Evolutionary conservation across 2,888 invertebrate species (phyloP), one percentile per base, ranked within the genome.

Genomic region (Idaea straminata): DNA sequence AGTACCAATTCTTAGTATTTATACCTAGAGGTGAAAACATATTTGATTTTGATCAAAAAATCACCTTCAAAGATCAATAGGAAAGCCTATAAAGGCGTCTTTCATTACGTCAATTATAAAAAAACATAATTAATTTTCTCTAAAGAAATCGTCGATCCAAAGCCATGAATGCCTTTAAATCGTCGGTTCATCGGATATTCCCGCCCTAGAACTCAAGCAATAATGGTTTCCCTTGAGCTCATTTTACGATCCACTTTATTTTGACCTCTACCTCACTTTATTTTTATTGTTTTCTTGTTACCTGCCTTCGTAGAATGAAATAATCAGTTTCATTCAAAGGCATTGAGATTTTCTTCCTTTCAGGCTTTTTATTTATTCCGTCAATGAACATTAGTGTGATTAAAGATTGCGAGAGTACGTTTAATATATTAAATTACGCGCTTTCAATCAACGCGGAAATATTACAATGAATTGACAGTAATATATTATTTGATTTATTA

Each of bases 211-310:
- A 64, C 66, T 68, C 70, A 70, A 68, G 65, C 58, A 68, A 68
- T 66, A 68, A 66, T 60, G 66, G 70, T 69, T 70, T 69, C 57
- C 65, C 64, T 65, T 71, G 70, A 71, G 72, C 69, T 66, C 68
- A 66, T 69, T 73, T 71, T 70, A 72, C 64, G 71, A 57, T 47
- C 69, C 67, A 71, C 67, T 69, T 72, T 69, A 69, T 70, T 72
- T 70, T 69, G 74, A 74, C 71, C 74, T 64, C 65, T 63, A 64
- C 71, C 74, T 70, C 72, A 68, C 71, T 70, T 71, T 69, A 58
- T 67, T 69, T 71, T 74, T 72, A 74, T 69, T 72, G 72, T 71
- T 71, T 72, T 68, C 66, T 68, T 69, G 71, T 72, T 71, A 69
- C 69, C 67, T 69, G 69, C 69, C 58, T 10, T 59, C 59, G 25